A percentile compares a stretch with the other conserved stretches of the same genome.
Conservation (phyloP, 2,797 vertebrate species). For the Chromobotia macracanthus region DNA sequence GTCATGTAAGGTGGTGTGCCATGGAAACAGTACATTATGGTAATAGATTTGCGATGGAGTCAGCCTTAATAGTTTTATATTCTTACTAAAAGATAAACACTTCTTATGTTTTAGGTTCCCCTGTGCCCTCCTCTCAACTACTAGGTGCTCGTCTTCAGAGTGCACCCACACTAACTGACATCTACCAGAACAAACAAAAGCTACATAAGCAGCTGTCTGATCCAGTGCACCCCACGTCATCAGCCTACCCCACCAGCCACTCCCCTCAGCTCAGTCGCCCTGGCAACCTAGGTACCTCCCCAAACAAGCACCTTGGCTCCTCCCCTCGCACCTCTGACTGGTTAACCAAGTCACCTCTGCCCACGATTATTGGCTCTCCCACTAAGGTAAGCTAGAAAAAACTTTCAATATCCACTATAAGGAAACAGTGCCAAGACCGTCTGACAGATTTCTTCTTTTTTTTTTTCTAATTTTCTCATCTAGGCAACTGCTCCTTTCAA, state of each 20-base stretch:
- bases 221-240: constrained; percentile 83
- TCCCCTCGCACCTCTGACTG: constrained; percentile 93
- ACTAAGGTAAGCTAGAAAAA: constrained; percentile 82
- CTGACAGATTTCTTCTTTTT: no score
- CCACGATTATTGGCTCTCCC: constrained; percentile 95
- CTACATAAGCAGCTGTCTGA: constrained; percentile 96
- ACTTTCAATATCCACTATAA: no score
- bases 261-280: constrained; percentile 88
- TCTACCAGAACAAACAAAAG: constrained; percentile 96
- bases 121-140: constrained; percentile 85
- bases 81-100: neutral
- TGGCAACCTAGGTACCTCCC: constrained; percentile 89
- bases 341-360: constrained; percentile 92
- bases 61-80: no score
- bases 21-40: neutral
- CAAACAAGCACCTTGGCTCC: constrained; percentile 89
- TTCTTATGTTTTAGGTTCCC: constrained; percentile 73
- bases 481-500: constrained; percentile 88
- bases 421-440: no score
- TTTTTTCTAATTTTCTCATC: no score
- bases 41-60: neutral
- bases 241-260: constrained; percentile 79
- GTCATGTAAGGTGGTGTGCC: neutral
- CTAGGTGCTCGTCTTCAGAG: constrained; percentile 89
- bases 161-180: constrained; percentile 86